Conservation (phyloP, 2,797 vertebrate species). For the Propithecus perrieri region DNA sequence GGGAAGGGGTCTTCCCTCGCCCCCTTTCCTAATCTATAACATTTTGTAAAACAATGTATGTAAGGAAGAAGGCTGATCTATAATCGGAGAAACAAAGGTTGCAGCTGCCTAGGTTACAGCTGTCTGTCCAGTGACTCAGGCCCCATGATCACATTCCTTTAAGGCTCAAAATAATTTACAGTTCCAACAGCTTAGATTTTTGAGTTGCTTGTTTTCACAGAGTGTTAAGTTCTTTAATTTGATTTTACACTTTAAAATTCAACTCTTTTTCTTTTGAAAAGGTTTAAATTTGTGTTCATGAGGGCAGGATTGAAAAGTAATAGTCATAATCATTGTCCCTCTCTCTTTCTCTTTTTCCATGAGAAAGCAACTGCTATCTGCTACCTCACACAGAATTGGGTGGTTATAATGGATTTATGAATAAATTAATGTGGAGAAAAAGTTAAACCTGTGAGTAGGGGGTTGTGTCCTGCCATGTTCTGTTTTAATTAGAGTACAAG, state of each 20-base stretch:
- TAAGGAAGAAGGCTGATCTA: neutral
- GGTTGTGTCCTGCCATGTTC: neutral
- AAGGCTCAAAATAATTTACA: neutral
- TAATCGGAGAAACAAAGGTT: neutral
- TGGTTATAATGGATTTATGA: neutral
- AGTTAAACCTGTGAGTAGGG: neutral
- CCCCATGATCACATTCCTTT: neutral
- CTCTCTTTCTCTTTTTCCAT: neutral
- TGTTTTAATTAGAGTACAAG: neutral
- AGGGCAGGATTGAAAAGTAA: neutral
- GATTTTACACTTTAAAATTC: conserved; percentile 1
- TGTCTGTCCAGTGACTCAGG: neutral
- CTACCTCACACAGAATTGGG: rapidly evolving
- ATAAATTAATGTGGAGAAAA: neutral
- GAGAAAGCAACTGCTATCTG: neutral
- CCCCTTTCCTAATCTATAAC: neutral
- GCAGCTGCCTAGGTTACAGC: neutral
- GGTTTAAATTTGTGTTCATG: neutral
- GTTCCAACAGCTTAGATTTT: neutral
- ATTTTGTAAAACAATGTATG: neutral
- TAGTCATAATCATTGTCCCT: neutral
- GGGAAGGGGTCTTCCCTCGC: neutral
- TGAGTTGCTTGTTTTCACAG: neutral
- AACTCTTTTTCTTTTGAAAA: neutral
- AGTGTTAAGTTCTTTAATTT: neutral